Percentiles rank a stretch among this genome's conserved stretches.
Evolutionary conservation across 2,888 invertebrate genomes (phyloP).

Genomic region (Agrochola macilenta): DNA sequence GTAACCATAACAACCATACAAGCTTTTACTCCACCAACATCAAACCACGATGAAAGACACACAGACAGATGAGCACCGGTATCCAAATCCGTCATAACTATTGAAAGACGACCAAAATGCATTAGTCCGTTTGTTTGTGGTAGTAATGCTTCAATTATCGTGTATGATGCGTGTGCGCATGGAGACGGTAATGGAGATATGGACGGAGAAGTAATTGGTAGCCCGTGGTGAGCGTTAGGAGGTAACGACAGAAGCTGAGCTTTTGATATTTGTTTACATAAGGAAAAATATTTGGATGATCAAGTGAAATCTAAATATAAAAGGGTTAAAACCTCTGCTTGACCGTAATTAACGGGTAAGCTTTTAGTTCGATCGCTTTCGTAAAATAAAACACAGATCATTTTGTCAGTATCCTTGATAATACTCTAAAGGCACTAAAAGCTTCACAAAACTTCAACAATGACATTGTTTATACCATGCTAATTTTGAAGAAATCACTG

Average conservation of each 20-base stretch:
- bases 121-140: conserved; percentile 64
- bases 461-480: background rate
- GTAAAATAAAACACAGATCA: background rate
- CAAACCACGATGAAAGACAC: conserved; percentile 18
- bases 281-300: conserved; percentile 22
- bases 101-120: conserved; percentile 56
- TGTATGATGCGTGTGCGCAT: conserved; percentile 40
- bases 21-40: conserved; percentile 16
- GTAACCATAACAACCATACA: conserved; percentile 21
- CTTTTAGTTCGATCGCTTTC: conserved; percentile 2
- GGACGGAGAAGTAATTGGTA: conserved; percentile 37
- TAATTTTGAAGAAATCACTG: background rate
- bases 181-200: conserved; percentile 51
- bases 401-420: background rate
- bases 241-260: conserved; percentile 34
- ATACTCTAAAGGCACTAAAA: background rate
- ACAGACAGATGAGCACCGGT: conserved; percentile 5
- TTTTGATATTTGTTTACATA: conserved; percentile 36
- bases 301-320: conserved; percentile 2
- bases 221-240: conserved; percentile 18
- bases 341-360: background rate
- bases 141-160: conserved; percentile 66
- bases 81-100: conserved; percentile 52
- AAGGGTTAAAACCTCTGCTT: background rate
- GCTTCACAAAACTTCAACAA: background rate